Evolutionary conservation across 1,140 invertebrate species (phyloP).

Genomic region (Teleogryllus occipitalis): DNA sequence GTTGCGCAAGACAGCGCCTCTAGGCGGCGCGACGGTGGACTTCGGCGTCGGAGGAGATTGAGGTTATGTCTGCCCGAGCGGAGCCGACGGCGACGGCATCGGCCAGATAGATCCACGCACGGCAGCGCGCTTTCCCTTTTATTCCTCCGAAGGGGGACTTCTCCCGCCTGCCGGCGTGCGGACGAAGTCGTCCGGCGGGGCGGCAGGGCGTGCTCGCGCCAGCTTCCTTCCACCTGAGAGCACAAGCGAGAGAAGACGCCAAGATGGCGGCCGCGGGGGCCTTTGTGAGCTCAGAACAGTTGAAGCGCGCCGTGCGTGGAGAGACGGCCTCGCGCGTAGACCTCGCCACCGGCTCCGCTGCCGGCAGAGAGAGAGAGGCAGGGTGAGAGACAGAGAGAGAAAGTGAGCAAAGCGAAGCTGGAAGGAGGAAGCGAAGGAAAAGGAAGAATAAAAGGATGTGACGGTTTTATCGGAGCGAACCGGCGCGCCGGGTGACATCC

Average conservation of each 20-base stretch:
- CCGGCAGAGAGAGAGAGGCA: no score
- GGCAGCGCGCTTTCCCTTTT: background rate
- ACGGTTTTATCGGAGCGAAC: background rate
- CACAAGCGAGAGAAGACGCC: background rate
- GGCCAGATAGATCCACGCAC: background rate
- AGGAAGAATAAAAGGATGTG: conserved; percentile 4
- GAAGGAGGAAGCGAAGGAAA: background rate
- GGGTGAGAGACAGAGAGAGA: no score
- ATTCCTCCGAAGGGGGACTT: background rate
- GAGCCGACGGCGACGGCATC: background rate
- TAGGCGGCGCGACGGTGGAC: background rate
- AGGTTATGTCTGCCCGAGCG: background rate
- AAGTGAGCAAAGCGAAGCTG: no score
- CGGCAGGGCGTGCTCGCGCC: background rate
- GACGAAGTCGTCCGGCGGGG: background rate
- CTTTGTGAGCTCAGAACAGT: background rate
- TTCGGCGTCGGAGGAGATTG: background rate
- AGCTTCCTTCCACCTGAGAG: background rate
- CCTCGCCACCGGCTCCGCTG: no score
- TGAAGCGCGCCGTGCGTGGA: background rate
- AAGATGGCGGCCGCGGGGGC: background rate
- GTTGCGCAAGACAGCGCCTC: background rate
- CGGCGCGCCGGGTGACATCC: background rate
- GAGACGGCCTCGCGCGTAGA: no score
- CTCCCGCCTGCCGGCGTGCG: background rate